These are phyloP conservation scores for Samia ricini DNA, from an alignment of 1,140 invertebrate genomes.

Conservation along the genomic window DNA sequence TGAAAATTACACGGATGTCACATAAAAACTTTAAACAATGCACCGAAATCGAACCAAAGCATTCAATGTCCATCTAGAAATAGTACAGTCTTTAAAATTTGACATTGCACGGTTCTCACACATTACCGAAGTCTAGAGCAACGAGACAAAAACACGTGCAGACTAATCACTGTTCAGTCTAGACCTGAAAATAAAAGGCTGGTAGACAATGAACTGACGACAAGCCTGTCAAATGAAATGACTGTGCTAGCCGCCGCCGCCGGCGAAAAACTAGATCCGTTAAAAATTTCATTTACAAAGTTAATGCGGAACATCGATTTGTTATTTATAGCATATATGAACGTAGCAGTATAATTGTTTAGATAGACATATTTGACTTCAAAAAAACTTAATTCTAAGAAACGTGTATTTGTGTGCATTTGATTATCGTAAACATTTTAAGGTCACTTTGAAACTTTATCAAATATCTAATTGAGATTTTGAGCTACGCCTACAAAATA, in stretches of 20 bases:
- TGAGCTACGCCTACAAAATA: no score
- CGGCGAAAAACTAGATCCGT: neutral
- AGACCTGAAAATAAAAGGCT: slow-evolving; percentile 38
- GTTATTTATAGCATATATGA: no score
- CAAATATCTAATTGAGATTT: no score
- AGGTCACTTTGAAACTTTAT: no score
- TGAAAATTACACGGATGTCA: neutral
- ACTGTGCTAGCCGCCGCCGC: no score
- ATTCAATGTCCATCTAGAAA: neutral
- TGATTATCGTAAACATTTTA: no score
- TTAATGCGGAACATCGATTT: neutral
- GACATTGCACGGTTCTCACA: neutral
- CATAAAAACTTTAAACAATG: neutral
- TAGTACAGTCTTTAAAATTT: neutral
- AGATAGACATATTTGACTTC: no score
- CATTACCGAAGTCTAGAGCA: neutral
- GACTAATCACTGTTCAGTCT: slow-evolving; percentile 44
- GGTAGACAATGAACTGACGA: slow-evolving; percentile 18
- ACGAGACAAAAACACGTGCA: slow-evolving; percentile 32
- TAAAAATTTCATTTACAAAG: neutral
- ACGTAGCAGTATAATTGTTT: no score
- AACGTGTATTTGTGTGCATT: no score
- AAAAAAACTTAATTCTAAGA: no score
- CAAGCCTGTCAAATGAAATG: slow-evolving; percentile 46
- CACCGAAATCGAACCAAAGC: neutral